phyloP scores from a whole-genome alignment of 2,113 vertebrate genomes.

The Dipodomys merriami region DNA sequence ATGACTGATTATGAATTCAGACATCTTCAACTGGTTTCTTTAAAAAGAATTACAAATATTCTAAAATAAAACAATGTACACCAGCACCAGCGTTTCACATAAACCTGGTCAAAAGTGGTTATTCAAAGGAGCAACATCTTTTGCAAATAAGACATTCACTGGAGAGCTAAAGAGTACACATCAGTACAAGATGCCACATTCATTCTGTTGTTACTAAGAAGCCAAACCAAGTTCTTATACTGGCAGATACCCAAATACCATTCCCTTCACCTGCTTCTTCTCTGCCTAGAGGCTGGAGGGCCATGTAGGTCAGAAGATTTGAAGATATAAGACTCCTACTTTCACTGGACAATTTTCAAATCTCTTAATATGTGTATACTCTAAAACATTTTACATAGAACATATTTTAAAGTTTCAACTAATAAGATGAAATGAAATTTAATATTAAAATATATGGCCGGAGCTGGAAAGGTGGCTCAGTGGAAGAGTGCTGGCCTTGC shows the following conservation, averaged over 20 bases:
- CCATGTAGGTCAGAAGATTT: too few relatives aligned
- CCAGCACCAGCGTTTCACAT: too few relatives aligned
- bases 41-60: neutral
- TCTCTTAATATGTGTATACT: neutral
- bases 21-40: neutral
- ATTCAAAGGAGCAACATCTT: fast-evolving
- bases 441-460: too few relatives aligned
- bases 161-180: fast-evolving
- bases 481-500: too few relatives aligned
- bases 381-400: neutral
- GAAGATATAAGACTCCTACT: neutral
- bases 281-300: neutral
- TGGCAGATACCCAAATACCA: fast-evolving
- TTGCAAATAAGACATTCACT: fast-evolving
- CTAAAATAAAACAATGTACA: neutral
- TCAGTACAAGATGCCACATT: fast-evolving
- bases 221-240: neutral
- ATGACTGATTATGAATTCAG: neutral
- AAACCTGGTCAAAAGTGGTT: neutral
- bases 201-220: fast-evolving
- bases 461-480: too few relatives aligned
- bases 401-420: neutral
- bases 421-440: neutral
- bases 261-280: neutral
- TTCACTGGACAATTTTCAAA: neutral